These are phyloP conservation scores for Dryobates pubescens DNA, from an alignment of 2,797 vertebrate genomes.

Conservation along the genomic window DNA sequence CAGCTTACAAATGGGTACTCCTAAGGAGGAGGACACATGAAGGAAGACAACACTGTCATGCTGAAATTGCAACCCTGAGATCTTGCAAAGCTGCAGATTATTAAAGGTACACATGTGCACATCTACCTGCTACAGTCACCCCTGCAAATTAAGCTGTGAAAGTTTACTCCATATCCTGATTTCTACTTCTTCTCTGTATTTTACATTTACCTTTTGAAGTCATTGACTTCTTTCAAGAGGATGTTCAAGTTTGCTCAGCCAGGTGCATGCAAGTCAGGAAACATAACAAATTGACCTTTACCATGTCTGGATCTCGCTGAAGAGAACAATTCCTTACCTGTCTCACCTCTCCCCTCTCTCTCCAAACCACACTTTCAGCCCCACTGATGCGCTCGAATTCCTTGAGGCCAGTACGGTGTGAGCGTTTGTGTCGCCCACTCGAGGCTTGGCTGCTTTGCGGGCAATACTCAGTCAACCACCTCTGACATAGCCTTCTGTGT, in stretches of 20 bases:
- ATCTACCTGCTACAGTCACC: fast-evolving
- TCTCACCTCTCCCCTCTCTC: background rate
- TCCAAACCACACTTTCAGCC: background rate
- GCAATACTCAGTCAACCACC: background rate
- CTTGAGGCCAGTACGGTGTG: fast-evolving
- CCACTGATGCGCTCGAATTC: background rate
- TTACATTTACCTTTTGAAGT: background rate
- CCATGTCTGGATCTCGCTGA: background rate
- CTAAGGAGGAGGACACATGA: background rate
- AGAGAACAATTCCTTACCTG: background rate
- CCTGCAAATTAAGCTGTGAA: background rate
- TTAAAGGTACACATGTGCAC: background rate
- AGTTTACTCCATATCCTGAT: background rate
- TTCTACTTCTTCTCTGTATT: background rate
- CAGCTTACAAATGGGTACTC: background rate
- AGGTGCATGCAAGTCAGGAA: background rate
- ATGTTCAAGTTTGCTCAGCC: background rate
- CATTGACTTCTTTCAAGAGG: background rate
- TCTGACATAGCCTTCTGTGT: fast-evolving
- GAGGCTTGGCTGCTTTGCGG: background rate
- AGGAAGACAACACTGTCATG: background rate
- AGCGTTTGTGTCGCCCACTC: fast-evolving
- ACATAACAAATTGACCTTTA: fast-evolving
- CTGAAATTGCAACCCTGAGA: background rate
- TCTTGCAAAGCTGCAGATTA: background rate